Percentiles rank a stretch among this genome's conserved stretches.
phyloP scores from a whole-genome alignment of 1,140 invertebrate genomes.

The Heliothis virescens region DNA sequence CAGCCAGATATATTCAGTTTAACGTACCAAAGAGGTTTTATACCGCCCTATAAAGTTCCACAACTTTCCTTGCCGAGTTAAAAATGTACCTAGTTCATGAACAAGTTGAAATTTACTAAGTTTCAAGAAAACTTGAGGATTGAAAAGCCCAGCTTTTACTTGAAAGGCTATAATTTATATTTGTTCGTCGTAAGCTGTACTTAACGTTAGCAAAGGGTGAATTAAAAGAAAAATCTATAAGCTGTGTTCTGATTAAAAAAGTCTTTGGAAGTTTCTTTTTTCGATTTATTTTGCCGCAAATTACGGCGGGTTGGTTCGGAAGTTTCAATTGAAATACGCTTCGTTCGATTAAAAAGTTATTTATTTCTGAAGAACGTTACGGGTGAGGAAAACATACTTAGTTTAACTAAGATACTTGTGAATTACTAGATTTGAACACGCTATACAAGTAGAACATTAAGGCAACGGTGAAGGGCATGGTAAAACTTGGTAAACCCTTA shows the following conservation, averaged over 20 bases:
- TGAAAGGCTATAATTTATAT: constrained; percentile 16
- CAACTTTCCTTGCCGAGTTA: constrained; percentile 22
- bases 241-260: background rate
- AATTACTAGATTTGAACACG: too few species aligned
- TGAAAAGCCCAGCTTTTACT: constrained; percentile 34
- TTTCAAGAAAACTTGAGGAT: constrained; percentile 28
- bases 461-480: too few species aligned
- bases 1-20: constrained; percentile 38
- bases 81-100: constrained; percentile 39
- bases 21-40: constrained; percentile 21
- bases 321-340: too few species aligned
- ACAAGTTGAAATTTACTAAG: constrained; percentile 42
- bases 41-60: constrained; percentile 19
- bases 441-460: too few species aligned
- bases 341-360: too few species aligned
- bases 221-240: background rate
- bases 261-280: background rate
- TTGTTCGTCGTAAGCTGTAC: constrained; percentile 2
- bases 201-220: too few species aligned
- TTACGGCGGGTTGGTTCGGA: background rate
- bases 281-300: background rate
- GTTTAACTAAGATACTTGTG: too few species aligned
- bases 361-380: too few species aligned
- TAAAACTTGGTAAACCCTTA: too few species aligned
- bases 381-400: too few species aligned